These are phyloP conservation scores for Rhipidura dahli DNA, from an alignment of 2,113 vertebrate species.

Conservation along the genomic window DNA sequence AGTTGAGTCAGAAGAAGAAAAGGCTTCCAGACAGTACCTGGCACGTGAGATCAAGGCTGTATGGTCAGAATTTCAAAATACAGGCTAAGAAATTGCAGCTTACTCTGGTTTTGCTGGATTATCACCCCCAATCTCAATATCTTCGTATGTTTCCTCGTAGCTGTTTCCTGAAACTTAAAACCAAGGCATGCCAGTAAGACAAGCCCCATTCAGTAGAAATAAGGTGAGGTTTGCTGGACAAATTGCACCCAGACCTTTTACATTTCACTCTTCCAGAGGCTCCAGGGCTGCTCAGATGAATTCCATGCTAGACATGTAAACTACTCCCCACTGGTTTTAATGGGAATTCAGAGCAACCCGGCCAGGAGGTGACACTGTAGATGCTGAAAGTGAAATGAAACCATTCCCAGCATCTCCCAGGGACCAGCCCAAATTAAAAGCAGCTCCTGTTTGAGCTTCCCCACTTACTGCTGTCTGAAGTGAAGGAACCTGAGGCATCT, in stretches of 20 bases:
- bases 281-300: background rate
- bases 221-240: background rate
- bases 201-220: background rate
- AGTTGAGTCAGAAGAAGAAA: background rate
- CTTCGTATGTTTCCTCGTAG: slow-evolving; percentile 81
- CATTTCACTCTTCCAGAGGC: background rate
- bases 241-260: background rate
- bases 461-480: slow-evolving; percentile 62
- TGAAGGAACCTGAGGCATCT: background rate
- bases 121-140: slow-evolving; percentile 62
- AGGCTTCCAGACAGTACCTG: background rate
- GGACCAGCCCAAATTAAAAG: background rate
- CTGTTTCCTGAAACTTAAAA: slow-evolving; percentile 80
- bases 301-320: background rate
- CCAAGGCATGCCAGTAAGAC: background rate
- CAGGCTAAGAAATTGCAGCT: slow-evolving; percentile 30
- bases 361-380: background rate
- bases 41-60: background rate
- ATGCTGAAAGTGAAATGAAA: background rate
- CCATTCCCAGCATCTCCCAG: background rate
- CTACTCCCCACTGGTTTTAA: background rate
- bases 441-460: background rate
- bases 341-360: background rate
- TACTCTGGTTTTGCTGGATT: slow-evolving; percentile 48
- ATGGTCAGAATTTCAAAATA: background rate